phyloP scores from a whole-genome alignment of 2,797 vertebrate genomes.

The Betta splendens region DNA sequence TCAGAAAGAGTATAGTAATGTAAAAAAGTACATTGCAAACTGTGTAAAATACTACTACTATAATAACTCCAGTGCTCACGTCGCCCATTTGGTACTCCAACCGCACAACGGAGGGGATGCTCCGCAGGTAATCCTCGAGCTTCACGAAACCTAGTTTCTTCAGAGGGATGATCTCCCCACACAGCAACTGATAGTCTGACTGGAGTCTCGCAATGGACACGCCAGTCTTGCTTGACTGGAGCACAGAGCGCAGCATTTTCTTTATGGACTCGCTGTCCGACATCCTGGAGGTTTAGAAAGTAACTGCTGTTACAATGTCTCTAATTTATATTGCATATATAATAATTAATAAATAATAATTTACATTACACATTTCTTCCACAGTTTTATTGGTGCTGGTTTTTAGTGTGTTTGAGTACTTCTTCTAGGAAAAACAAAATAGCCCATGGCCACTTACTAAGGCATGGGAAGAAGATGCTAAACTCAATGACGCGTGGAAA shows the following conservation, averaged over 20 bases:
- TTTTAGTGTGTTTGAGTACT: too few species aligned
- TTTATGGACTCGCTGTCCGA: constrained; percentile 82
- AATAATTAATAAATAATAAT: too few species aligned
- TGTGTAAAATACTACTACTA: too few species aligned
- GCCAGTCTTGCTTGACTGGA: constrained; percentile 88
- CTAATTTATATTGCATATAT: too few species aligned
- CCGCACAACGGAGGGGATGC: constrained; percentile 87
- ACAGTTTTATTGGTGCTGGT: too few species aligned
- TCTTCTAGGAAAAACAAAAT: too few species aligned
- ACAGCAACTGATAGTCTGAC: constrained; percentile 85
- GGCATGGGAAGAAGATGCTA: too few species aligned
- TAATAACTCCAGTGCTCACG: constrained; percentile 73
- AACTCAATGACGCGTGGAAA: too few species aligned
- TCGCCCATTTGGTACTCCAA: constrained; percentile 82
- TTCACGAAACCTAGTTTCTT: constrained; percentile 81
- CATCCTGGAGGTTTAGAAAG: constrained; percentile 76
- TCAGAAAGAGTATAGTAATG: neutral
- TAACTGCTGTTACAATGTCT: too few species aligned
- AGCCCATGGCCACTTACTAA: too few species aligned
- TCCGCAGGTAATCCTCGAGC: constrained; percentile 85
- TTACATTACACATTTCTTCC: too few species aligned
- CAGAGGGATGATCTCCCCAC: constrained; percentile 88
- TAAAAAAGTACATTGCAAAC: neutral
- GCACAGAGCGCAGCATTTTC: constrained; percentile 89
- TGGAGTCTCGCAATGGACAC: constrained; percentile 82